These are phyloP conservation scores for Battus philenor DNA, from an alignment of 1,140 invertebrate species.

Conservation along the genomic window DNA sequence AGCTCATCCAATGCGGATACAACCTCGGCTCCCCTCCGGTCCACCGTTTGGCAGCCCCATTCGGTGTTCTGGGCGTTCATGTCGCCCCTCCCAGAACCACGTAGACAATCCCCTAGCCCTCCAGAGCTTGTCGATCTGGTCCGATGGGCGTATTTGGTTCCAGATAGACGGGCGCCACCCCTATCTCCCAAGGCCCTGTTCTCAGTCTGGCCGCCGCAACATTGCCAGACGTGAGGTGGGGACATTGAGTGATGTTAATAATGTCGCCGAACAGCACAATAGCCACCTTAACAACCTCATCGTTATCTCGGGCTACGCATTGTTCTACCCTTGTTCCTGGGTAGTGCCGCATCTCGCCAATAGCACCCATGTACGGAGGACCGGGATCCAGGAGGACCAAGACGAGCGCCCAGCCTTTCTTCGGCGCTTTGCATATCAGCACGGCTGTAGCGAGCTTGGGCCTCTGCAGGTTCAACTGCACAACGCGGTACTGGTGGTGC, in stretches of 20 bases:
- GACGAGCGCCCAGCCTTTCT: background rate
- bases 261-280: background rate
- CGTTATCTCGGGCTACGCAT: background rate
- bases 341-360: background rate
- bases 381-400: background rate
- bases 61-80: conserved; percentile 13
- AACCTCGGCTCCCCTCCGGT: conserved; percentile 11
- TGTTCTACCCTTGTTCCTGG: background rate
- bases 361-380: background rate
- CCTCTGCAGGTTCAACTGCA: background rate
- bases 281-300: background rate
- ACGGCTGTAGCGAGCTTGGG: background rate
- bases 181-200: conserved; percentile 11
- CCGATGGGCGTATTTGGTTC: background rate
- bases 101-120: background rate
- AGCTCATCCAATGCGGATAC: background rate
- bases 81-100: background rate
- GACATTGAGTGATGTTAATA: conserved; percentile 1
- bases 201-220: conserved; percentile 1
- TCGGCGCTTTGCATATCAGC: background rate
- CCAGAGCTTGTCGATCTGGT: background rate
- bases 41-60: conserved; percentile 12
- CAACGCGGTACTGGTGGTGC: background rate
- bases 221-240: background rate
- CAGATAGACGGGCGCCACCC: background rate